These are phyloP conservation scores for Chrysolina haemoptera DNA, from an alignment of 2,888 invertebrate species.

Conservation along the genomic window DNA sequence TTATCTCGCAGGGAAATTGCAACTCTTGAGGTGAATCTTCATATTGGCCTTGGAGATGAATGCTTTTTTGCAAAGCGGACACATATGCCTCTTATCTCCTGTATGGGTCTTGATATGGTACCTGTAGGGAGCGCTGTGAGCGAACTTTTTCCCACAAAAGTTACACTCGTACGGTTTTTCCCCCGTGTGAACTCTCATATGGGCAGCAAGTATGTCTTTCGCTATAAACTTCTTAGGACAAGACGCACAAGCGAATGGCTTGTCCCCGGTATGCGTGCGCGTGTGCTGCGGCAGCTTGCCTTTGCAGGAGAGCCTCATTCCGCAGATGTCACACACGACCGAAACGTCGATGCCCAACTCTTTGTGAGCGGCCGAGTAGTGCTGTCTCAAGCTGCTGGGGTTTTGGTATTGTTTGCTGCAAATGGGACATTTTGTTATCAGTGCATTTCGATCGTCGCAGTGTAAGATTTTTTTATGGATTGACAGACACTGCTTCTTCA, in stretches of 20 bases:
- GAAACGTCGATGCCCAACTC: slow-evolving; percentile 65
- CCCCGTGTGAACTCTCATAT: slow-evolving; percentile 60
- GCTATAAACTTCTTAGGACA: slow-evolving; percentile 49
- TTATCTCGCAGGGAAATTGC: slow-evolving; percentile 39
- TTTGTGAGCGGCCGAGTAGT: slow-evolving; percentile 57
- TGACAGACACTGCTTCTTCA: slow-evolving; percentile 58
- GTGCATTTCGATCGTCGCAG: slow-evolving; percentile 33
- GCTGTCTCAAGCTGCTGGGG: slow-evolving; percentile 51
- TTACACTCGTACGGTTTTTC: slow-evolving; percentile 58
- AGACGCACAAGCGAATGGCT: slow-evolving; percentile 56
- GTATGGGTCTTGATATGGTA: slow-evolving; percentile 52
- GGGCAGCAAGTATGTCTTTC: slow-evolving; percentile 55
- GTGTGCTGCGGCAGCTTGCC: slow-evolving; percentile 68
- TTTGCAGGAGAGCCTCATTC: slow-evolving; percentile 61
- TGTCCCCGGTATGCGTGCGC: slow-evolving; percentile 51
- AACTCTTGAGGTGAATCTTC: slow-evolving; percentile 50
- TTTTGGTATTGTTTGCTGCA: slow-evolving; percentile 46
- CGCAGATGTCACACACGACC: slow-evolving; percentile 64
- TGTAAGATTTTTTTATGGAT: slow-evolving; percentile 44
- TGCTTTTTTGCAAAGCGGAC: slow-evolving; percentile 46
- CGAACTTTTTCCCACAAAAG: slow-evolving; percentile 49
- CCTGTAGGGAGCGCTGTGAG: slow-evolving; percentile 47
- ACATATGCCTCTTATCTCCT: slow-evolving; percentile 45
- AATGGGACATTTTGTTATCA: slow-evolving; percentile 44
- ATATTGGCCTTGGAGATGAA: slow-evolving; percentile 52